Percentiles rank a stretch among this genome's conserved stretches.
These are phyloP conservation scores for Melozone crissalis DNA, from an alignment of 2,113 vertebrate species.

Conservation along the genomic window DNA sequence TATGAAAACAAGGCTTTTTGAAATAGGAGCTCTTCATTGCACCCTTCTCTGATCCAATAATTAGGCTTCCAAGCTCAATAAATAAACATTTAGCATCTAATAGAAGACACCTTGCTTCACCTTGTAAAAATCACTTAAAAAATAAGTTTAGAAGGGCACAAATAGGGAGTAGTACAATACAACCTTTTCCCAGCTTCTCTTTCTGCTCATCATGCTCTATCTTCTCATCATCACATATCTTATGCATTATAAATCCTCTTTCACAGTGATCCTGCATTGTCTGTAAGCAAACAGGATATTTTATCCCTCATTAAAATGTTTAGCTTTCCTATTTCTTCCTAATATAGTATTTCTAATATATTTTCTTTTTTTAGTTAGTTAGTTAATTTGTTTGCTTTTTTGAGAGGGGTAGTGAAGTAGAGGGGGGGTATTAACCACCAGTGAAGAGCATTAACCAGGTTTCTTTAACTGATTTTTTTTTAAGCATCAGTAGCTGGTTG, in stretches of 20 bases:
- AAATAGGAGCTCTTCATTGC: neutral
- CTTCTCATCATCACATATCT: neutral
- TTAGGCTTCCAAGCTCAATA: neutral
- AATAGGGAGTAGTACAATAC: rapidly evolving
- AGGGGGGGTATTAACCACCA: neutral
- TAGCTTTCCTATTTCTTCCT: neutral
- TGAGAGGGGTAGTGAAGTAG: neutral
- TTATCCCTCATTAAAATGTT: neutral
- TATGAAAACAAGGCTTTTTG: neutral
- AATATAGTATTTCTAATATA: neutral
- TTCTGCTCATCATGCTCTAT: neutral
- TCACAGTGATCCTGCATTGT: neutral
- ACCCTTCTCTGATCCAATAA: neutral
- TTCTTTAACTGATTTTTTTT: neutral
- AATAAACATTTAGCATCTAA: neutral
- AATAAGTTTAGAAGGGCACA: neutral
- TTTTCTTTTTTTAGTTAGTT: neutral
- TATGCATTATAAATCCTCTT: neutral
- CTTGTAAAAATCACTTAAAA: neutral
- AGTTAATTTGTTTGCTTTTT: neutral
- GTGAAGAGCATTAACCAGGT: neutral
- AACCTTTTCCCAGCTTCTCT: neutral
- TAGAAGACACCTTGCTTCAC: neutral
- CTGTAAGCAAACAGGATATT: neutral
- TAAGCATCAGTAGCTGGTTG: neutral